These are phyloP conservation scores for Sabellastarte sp. DNA, from an alignment of 2,888 invertebrate species.

Conservation along the genomic window DNA sequence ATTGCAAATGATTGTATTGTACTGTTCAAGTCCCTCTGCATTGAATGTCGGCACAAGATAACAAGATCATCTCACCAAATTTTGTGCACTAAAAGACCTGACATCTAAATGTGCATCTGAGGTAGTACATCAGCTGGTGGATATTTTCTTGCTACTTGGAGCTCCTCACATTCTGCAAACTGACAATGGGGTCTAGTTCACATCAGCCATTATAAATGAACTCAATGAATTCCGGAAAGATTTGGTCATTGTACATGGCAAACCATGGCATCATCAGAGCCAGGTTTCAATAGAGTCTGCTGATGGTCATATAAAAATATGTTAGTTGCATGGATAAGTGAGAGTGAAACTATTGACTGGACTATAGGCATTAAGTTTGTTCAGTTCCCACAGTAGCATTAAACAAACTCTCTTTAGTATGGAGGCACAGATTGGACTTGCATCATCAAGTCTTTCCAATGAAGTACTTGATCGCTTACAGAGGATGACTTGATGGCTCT, in stretches of 20 bases:
- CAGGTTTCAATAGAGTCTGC: neutral
- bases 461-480: no score
- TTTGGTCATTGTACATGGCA: neutral
- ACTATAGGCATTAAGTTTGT: neutral
- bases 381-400: no score
- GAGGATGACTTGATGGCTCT: no score
- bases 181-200: neutral
- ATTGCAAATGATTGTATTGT: no score
- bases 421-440: no score
- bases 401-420: no score
- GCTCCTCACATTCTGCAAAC: neutral
- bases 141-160: neutral
- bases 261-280: neutral
- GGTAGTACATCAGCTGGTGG: neutral
- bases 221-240: neutral
- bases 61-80: neutral
- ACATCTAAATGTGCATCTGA: neutral
- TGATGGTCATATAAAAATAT: neutral
- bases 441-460: no score
- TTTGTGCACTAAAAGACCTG: neutral
- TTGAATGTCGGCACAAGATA: no score
- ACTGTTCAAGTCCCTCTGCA: no score
- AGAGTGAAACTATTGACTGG: neutral
- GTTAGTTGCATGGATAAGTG: neutral
- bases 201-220: neutral